Conservation (phyloP, 2,113 vertebrate genomes). For the Himantopus leucocephalus region DNA sequence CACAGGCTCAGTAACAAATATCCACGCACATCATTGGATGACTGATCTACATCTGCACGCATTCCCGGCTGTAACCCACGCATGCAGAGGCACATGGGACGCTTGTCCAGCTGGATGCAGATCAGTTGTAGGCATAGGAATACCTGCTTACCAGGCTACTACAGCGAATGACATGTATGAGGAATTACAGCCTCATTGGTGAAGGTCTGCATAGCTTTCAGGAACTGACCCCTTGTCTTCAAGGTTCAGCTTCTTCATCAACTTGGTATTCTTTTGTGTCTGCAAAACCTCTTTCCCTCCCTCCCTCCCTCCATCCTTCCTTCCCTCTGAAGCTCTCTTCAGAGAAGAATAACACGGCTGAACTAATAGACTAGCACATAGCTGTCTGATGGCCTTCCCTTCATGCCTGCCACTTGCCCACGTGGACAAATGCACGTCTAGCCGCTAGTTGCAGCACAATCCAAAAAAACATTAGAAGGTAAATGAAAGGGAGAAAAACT, state of each 20-base stretch:
- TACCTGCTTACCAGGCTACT: neutral
- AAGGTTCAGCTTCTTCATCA: slow-evolving; percentile 3
- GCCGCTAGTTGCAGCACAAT: slow-evolving; percentile 13
- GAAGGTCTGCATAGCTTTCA: neutral
- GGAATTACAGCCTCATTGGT: neutral
- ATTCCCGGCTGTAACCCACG: neutral
- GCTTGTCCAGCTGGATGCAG: neutral
- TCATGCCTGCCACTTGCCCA: neutral
- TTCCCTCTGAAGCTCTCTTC: neutral
- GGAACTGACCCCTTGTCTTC: neutral
- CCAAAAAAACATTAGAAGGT: slow-evolving; percentile 30
- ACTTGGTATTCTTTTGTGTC: neutral
- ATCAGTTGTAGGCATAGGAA: neutral
- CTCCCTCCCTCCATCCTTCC: neutral
- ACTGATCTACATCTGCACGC: neutral
- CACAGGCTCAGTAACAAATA: neutral
- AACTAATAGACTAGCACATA: neutral
- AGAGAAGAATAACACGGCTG: neutral
- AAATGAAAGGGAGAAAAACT: neutral
- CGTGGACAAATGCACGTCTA: slow-evolving; percentile 33
- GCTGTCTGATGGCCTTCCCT: neutral
- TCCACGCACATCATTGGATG: neutral
- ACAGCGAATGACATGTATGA: neutral
- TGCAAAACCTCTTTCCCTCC: neutral
- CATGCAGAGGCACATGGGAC: neutral